Evolutionary conservation across 2,888 invertebrate species (phyloP).

Genomic region (Chaitophorus viminalis): DNA sequence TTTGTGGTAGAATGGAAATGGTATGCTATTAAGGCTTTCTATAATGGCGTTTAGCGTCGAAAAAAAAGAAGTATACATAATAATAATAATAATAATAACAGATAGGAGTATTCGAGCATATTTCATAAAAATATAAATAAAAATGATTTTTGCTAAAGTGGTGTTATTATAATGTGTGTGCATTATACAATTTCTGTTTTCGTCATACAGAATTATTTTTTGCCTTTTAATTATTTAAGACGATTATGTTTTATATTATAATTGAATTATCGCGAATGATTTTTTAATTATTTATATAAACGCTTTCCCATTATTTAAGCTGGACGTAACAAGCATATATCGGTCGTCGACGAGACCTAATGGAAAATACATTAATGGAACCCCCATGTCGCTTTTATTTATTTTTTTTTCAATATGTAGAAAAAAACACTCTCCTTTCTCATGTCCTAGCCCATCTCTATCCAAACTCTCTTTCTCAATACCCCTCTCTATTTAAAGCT

Average conservation of each 20-base stretch:
- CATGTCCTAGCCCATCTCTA: not conserved
- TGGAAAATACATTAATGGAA: not conserved
- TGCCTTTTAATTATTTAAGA: not conserved
- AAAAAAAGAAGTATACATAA: slow-evolving; percentile 20
- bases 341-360: not conserved
- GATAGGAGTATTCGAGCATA: slow-evolving; percentile 1
- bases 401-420: not conserved
- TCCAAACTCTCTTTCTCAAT: too few species aligned
- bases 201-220: not conserved
- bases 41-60: slow-evolving; percentile 40
- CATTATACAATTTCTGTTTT: not conserved
- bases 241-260: not conserved
- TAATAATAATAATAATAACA: slow-evolving; percentile 24
- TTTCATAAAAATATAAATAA: not conserved
- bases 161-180: not conserved
- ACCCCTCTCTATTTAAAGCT: too few species aligned
- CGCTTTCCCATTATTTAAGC: too few species aligned
- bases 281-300: too few species aligned
- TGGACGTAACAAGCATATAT: not conserved
- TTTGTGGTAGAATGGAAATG: slow-evolving; percentile 43
- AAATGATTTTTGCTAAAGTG: not conserved
- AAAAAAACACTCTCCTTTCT: not conserved
- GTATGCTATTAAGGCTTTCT: slow-evolving; percentile 36
- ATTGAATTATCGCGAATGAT: too few species aligned
- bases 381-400: not conserved